A percentile compares a stretch with the other conserved stretches of the same genome.
phyloP scores from a whole-genome alignment of 2,888 invertebrate genomes.

The Aleiodes leptofemur region DNA sequence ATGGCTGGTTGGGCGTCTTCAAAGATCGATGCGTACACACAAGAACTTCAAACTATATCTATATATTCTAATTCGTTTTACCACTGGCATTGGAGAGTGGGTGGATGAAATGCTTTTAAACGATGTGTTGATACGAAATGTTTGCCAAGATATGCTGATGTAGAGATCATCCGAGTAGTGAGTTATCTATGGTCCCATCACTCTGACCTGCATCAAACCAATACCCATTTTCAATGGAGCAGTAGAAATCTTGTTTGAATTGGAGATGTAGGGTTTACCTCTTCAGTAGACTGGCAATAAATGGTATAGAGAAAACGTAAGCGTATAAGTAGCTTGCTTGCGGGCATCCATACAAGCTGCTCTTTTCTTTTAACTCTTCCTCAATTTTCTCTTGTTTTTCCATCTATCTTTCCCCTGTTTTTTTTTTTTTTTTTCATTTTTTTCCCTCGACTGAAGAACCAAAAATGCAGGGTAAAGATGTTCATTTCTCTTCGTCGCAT shows the following conservation, averaged over 20 bases:
- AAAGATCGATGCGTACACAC: neutral
- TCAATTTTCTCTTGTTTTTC: constrained; percentile 31
- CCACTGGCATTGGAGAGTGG: neutral
- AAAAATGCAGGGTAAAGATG: constrained; percentile 25
- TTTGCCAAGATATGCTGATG: constrained; percentile 31
- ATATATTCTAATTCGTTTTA: constrained; percentile 3
- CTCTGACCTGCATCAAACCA: constrained; percentile 32
- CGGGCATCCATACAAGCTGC: constrained; percentile 41
- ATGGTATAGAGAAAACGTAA: constrained; percentile 45
- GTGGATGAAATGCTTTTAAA: neutral
- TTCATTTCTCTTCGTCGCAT: neutral
- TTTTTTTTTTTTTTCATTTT: constrained; percentile 16
- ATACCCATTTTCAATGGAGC: constrained; percentile 33
- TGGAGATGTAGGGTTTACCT: constrained; percentile 65
- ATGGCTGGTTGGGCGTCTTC: neutral
- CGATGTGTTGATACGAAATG: constrained; percentile 14
- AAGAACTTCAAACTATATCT: neutral
- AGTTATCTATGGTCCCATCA: constrained; percentile 4
- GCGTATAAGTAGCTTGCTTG: constrained; percentile 61
- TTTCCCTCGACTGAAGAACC: constrained; percentile 15
- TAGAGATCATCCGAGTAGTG: constrained; percentile 18
- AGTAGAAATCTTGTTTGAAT: constrained; percentile 66
- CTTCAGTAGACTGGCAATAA: constrained; percentile 54
- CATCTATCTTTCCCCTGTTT: constrained; percentile 31
- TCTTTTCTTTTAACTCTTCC: constrained; percentile 32